Evolutionary conservation across 2,113 vertebrate species (phyloP).

Genomic region (Vimba vimba): DNA sequence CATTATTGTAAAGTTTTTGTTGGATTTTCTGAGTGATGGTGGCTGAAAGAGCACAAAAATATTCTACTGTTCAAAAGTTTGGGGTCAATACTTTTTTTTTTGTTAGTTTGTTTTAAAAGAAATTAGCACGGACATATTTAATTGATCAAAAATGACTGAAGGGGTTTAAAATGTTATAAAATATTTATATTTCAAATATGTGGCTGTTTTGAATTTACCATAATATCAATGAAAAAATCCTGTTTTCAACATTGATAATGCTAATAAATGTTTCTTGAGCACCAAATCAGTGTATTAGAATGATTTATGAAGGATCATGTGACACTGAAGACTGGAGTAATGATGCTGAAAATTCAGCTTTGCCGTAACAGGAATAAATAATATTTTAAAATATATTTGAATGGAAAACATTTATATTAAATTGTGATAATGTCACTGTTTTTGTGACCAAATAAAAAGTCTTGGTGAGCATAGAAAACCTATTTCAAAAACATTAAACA

Average conservation of each 20-base stretch:
- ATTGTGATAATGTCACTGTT: neutral
- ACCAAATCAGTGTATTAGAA: neutral
- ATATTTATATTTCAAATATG: neutral
- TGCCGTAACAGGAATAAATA: neutral
- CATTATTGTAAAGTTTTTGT: conserved; percentile 4
- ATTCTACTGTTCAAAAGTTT: neutral
- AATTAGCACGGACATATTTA: neutral
- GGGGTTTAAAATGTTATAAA: neutral
- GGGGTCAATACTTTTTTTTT: neutral
- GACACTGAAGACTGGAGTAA: neutral
- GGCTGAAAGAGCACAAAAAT: neutral
- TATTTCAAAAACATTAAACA: neutral
- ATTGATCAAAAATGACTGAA: neutral
- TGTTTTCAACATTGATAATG: neutral
- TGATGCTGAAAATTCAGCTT: neutral
- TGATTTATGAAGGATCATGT: neutral
- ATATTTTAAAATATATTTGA: neutral
- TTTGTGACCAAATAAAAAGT: neutral
- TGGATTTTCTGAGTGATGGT: neutral
- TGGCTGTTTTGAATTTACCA: neutral
- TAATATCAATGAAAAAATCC: neutral
- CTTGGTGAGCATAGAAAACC: neutral
- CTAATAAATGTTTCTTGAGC: neutral
- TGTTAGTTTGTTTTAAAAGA: neutral
- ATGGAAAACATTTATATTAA: neutral